A percentile compares a stretch with the other conserved stretches of the same genome.
Conservation (phyloP, 2,113 vertebrate genomes). For the Gobius niger region DNA sequence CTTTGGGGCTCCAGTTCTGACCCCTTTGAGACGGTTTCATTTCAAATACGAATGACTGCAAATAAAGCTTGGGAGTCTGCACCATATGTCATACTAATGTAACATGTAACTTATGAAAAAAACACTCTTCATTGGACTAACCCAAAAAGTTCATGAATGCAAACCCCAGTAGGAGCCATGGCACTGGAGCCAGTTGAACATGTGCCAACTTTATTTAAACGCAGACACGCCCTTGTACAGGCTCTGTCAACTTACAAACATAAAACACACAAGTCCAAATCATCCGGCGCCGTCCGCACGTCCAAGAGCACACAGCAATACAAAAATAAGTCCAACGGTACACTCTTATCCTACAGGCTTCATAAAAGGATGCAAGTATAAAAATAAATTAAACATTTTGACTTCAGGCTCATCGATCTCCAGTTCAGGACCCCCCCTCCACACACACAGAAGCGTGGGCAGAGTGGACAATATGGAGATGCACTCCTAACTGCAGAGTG, state of each 20-base stretch:
- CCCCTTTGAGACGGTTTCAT: too few relatives aligned
- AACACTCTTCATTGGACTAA: too few relatives aligned
- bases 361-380: conserved; percentile 53
- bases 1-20: too few relatives aligned
- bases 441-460: too few relatives aligned
- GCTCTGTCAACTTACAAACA: conserved; percentile 57
- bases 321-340: conserved; percentile 36
- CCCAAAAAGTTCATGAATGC: neutral
- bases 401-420: conserved; percentile 35
- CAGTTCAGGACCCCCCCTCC: neutral
- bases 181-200: conserved; percentile 49
- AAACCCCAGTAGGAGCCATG: neutral
- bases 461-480: too few relatives aligned
- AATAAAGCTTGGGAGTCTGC: too few relatives aligned
- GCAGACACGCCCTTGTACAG: conserved; percentile 73
- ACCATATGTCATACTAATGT: too few relatives aligned
- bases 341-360: conserved; percentile 16
- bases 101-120: too few relatives aligned
- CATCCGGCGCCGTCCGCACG: conserved; percentile 3
- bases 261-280: conserved; percentile 23
- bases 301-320: conserved; percentile 40
- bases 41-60: too few relatives aligned
- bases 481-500: too few relatives aligned
- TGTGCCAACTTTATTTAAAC: conserved; percentile 78
- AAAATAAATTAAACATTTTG: conserved; percentile 80